These are phyloP conservation scores for Tyto alba DNA, from an alignment of 2,113 vertebrate species.

Conservation along the genomic window DNA sequence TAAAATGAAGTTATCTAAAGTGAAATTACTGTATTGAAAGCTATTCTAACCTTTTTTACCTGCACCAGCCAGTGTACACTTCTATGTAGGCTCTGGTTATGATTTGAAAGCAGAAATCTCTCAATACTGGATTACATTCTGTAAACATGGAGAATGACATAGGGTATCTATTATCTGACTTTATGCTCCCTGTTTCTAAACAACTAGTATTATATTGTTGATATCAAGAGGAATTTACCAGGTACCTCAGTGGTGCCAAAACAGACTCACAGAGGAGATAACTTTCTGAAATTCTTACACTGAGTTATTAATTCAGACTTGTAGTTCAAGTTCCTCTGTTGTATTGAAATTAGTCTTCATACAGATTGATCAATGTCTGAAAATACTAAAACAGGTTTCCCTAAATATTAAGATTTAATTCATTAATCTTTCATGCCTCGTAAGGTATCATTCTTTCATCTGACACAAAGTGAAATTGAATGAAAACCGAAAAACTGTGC, in stretches of 20 bases:
- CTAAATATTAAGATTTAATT: background rate
- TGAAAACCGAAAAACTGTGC: background rate
- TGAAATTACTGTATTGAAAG: background rate
- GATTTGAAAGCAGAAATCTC: background rate
- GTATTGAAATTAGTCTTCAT: background rate
- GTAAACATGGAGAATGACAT: background rate
- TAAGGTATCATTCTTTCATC: background rate
- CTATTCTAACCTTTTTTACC: background rate
- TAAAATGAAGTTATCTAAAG: background rate
- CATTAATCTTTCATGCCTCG: background rate
- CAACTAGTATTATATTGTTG: background rate
- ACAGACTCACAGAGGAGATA: background rate
- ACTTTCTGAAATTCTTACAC: background rate
- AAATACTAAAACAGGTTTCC: background rate
- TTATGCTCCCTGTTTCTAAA: accelerated
- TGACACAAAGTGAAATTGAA: background rate
- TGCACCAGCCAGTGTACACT: background rate
- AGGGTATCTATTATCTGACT: background rate
- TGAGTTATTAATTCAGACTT: background rate
- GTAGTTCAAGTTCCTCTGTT: background rate
- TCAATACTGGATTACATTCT: background rate
- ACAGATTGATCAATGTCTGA: background rate
- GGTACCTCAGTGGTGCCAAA: background rate
- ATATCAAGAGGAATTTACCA: background rate
- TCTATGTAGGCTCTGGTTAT: background rate